Evolutionary conservation across 1,140 invertebrate genomes (phyloP).

Genomic region (Pseudomyrmex gracilis): DNA sequence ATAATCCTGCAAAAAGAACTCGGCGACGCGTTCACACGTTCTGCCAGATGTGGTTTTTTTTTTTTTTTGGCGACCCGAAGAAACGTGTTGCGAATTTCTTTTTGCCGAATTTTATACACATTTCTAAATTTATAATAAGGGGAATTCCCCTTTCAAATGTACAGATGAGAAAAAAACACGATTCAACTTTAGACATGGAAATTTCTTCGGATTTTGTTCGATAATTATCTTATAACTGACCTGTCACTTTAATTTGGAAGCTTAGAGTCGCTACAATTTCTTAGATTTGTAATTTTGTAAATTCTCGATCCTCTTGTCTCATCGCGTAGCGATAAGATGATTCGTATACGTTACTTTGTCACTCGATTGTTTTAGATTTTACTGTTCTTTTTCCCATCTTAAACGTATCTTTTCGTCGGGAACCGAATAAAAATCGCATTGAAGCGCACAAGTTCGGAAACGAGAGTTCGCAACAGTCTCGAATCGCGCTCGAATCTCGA

Average conservation of each 20-base stretch:
- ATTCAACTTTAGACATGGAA: constrained; percentile 66
- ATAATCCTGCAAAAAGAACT: constrained; percentile 4
- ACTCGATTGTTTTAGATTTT: no score
- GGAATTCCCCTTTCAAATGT: background rate
- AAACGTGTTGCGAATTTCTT: constrained; percentile 21
- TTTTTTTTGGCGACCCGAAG: background rate
- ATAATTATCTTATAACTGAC: background rate
- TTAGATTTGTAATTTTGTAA: no score
- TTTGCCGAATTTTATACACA: constrained; percentile 20
- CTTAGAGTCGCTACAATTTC: no score
- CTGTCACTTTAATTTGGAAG: no score
- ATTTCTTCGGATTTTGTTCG: constrained; percentile 56
- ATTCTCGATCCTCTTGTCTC: no score
- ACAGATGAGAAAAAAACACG: constrained; percentile 35
- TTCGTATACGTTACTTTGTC: no score
- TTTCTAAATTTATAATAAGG: constrained; percentile 13
- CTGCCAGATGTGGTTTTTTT: background rate
- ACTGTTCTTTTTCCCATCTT: no score
- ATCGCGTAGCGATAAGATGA: no score
- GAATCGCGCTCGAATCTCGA: background rate
- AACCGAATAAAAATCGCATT: background rate
- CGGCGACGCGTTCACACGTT: background rate
- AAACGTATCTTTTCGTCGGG: no score
- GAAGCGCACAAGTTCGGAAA: background rate
- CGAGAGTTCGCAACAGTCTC: background rate